A percentile compares a stretch with the other conserved stretches of the same genome.
These are phyloP conservation scores for Cyprinodon brontotheroides DNA, from an alignment of 2,113 vertebrate genomes.

Conservation along the genomic window DNA sequence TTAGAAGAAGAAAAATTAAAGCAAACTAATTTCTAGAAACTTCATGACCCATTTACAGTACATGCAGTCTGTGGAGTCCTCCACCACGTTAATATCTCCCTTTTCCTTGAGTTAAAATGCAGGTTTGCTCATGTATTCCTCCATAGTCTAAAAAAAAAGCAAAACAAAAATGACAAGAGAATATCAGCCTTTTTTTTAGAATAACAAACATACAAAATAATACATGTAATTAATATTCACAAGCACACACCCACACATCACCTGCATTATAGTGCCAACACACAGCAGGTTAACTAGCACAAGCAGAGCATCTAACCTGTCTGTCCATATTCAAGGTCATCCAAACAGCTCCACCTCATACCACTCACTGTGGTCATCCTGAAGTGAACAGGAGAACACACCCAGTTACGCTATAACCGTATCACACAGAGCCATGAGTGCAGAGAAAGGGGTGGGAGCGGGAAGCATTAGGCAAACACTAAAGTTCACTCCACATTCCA, in stretches of 20 bases:
- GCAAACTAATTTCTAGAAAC: constrained; percentile 11
- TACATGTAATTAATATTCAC: constrained; percentile 33
- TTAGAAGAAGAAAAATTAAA: constrained; percentile 22
- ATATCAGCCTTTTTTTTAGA: constrained; percentile 1
- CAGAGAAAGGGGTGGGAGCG: constrained; percentile 26
- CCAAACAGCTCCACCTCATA: constrained; percentile 81
- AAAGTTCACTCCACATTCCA: constrained; percentile 30
- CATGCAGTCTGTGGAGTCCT: constrained; percentile 16
- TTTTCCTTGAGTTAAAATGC: constrained; percentile 70
- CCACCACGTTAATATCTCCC: constrained; percentile 7
- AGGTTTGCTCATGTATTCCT: constrained; percentile 85
- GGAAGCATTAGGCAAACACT: constrained; percentile 47
- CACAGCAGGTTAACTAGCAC: constrained; percentile 61
- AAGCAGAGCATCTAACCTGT: constrained; percentile 78
- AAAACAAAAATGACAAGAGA: constrained; percentile 12
- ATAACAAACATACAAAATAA: not conserved
- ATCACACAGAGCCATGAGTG: constrained; percentile 53
- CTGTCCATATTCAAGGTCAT: constrained; percentile 81
- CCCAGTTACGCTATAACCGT: constrained; percentile 41
- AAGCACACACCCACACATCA: constrained; percentile 47
- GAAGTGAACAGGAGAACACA: constrained; percentile 69
- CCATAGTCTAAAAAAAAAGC: constrained; percentile 76
- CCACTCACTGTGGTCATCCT: constrained; percentile 79
- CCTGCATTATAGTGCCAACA: constrained; percentile 52
- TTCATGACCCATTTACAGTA: constrained; percentile 28